Evolutionary conservation across 1,140 invertebrate species (phyloP), one percentile per base, ranked within the genome.

Genomic region (Drosophila yakuba): DNA sequence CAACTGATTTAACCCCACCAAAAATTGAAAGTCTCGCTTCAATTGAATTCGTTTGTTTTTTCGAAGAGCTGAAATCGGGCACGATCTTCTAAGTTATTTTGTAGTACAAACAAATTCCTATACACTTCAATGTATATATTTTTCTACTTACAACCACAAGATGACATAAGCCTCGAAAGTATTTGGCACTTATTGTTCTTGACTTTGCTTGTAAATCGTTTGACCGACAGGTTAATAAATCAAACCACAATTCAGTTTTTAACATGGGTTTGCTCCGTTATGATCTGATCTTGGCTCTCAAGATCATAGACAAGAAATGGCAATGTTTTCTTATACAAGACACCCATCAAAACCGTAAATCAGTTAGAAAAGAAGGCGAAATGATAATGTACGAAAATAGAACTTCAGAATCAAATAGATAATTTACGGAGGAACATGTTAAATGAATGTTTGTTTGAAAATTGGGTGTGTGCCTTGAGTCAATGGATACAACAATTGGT

Each of bases 1-100:
- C 84, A 89, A 74, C 62, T 74, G 75, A 76, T 79, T 78, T 86
- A 79, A 86, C 79, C 79, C 63, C 17, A 35, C 43, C 43, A 17
- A 73, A 88, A 88, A 82, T 79, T 48, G 64, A 74, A 85, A 66
- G 78, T 54, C 68, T 58, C 38, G 38, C 38, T 68, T 48, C 36
- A 39, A 62, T 62, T 61, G 32, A 32, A 55, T 61, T 43, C 43
- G 17, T 5, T 47, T 45, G 5, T 28, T 32, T 32, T 10, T 32
- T 32, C 32, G 32, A 32, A 10, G 7, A 32, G 32, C 32, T 17
- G 15, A 10, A 63, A 25, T 36, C 59, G 38, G 23, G 25, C 38
- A 48, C 28, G 15, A 44, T 7, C 43, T 73, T 35, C 50, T 32
- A 41, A 32, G 32, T 32, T 32, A 32, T 25, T 4, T 25, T 25